Evolutionary conservation across 2,113 vertebrate species (phyloP).

Genomic region (Cricetomys ansorgei): DNA sequence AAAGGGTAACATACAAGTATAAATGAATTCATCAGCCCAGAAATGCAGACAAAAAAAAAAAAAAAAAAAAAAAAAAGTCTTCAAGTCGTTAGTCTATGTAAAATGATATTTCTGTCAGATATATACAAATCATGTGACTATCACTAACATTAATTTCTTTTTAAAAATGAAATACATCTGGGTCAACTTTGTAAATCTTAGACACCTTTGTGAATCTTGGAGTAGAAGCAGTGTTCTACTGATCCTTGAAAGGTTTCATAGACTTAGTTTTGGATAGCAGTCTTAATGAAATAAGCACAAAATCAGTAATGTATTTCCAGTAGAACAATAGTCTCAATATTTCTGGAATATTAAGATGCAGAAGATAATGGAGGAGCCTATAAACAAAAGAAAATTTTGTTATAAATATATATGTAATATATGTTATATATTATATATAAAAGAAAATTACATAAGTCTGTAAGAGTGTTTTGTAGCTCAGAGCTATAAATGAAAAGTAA

Average conservation of each 20-base stretch:
- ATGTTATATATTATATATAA: too few species aligned
- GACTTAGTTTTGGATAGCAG: conserved; percentile 96
- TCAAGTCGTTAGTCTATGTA: conserved; percentile 95
- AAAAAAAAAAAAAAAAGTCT: too few species aligned
- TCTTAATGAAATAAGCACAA: conserved; percentile 93
- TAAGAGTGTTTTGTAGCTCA: conserved; percentile 49
- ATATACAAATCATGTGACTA: conserved; percentile 90
- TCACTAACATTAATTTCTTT: conserved; percentile 66
- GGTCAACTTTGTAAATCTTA: conserved; percentile 88
- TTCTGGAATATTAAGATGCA: conserved; percentile 93
- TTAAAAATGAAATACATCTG: conserved; percentile 88
- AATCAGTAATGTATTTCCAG: conserved; percentile 94
- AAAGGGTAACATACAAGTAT: conserved; percentile 73
- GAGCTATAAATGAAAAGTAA: not conserved
- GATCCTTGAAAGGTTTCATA: conserved; percentile 96
- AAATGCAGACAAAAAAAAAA: conserved; percentile 89
- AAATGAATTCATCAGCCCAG: conserved; percentile 87
- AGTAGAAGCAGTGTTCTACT: conserved; percentile 88
- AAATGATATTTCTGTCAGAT: conserved; percentile 91
- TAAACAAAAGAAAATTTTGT: conserved; percentile 78
- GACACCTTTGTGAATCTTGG: conserved; percentile 88
- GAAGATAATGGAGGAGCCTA: conserved; percentile 95
- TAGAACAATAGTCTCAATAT: conserved; percentile 93
- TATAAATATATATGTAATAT: too few species aligned
- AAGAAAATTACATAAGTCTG: not conserved